Percentiles rank a stretch among this genome's conserved stretches.
phyloP scores from a whole-genome alignment of 2,113 vertebrate genomes.

The Zosterops japonicus region DNA sequence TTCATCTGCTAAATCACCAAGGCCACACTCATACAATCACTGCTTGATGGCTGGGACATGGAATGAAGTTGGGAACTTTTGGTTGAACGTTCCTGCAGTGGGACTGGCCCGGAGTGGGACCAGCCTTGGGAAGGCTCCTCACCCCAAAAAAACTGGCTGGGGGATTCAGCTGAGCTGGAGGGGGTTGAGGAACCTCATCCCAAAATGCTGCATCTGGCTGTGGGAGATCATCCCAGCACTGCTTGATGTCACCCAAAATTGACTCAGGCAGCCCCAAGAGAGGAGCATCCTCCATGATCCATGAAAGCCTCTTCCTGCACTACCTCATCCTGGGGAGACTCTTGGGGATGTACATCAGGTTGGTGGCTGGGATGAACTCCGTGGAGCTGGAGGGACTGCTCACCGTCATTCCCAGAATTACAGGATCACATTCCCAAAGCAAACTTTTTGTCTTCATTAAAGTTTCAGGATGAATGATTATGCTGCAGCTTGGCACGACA shows the following conservation, averaged over 20 bases:
- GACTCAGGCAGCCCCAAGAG: background rate
- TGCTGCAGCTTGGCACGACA: slow-evolving; percentile 11
- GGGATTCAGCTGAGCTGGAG: background rate
- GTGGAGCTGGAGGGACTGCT: background rate
- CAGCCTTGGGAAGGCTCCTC: background rate
- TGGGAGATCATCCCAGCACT: background rate
- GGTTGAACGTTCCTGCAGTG: fast-evolving
- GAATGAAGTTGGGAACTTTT: background rate
- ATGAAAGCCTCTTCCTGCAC: background rate
- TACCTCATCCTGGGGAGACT: background rate
- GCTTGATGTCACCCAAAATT: background rate
- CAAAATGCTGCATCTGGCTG: background rate
- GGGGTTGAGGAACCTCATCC: background rate
- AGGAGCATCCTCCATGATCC: background rate
- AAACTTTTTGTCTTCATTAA: slow-evolving; percentile 28
- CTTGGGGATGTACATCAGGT: background rate
- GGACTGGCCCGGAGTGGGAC: background rate
- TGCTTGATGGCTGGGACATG: background rate
- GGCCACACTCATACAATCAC: background rate
- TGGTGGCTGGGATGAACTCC: background rate
- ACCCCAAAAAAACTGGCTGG: fast-evolving
- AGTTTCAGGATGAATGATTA: slow-evolving; percentile 29
- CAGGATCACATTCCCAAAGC: background rate
- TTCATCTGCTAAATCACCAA: background rate
- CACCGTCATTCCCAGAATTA: background rate